phyloP scores from a whole-genome alignment of 2,797 vertebrate species.

The Crypturellus tataupa region DNA sequence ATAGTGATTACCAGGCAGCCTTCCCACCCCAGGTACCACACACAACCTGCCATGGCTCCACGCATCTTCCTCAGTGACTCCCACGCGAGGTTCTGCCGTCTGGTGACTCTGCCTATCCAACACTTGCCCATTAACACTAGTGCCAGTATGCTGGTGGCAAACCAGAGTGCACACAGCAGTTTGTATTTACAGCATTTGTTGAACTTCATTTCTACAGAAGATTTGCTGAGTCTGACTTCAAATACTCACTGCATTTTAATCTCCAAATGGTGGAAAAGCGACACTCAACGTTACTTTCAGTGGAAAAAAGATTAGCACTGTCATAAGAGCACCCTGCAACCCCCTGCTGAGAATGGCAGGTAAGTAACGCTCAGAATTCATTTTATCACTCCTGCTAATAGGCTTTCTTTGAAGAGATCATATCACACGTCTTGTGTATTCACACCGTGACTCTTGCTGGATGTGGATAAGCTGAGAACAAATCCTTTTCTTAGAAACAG shows the following conservation, averaged over 20 bases:
- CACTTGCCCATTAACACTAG: neutral
- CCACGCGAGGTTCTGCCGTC: neutral
- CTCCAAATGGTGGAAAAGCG: neutral
- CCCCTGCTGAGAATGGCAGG: neutral
- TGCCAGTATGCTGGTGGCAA: neutral
- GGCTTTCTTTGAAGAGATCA: neutral
- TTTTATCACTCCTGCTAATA: neutral
- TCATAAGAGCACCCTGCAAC: neutral
- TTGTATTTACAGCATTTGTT: neutral
- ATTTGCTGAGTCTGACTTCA: neutral
- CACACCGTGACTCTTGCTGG: neutral
- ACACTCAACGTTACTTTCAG: neutral
- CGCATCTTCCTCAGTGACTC: neutral
- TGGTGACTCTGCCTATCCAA: neutral
- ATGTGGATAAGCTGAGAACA: neutral
- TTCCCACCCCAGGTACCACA: neutral
- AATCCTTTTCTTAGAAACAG: neutral
- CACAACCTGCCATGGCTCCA: neutral
- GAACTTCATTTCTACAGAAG: neutral
- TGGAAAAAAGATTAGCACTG: neutral
- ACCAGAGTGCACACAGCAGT: neutral
- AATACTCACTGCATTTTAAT: neutral
- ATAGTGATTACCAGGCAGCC: neutral
- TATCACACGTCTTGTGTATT: neutral
- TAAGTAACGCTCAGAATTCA: neutral